Evolutionary conservation across 2,113 vertebrate species (phyloP), one percentile per base, ranked within the genome.

Genomic region (Hoplias malabaricus): DNA sequence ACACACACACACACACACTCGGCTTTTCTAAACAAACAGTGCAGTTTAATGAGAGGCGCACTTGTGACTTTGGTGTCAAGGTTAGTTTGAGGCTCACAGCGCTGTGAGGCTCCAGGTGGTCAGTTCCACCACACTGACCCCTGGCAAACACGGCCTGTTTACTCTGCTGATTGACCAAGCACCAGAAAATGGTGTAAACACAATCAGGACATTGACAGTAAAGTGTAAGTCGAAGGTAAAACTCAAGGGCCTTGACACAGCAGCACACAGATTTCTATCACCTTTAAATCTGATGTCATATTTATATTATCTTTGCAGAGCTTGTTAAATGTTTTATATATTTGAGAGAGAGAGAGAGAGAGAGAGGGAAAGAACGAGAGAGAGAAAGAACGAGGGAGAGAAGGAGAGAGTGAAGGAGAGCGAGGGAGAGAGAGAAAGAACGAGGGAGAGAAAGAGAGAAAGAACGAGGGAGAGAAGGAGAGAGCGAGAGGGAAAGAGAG

Each of bases 1-100:
- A n/a, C n/a, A n/a, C n/a, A n/a, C n/a, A n/a, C n/a, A n/a, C n/a
- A n/a, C 42, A 31, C 81, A 42, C 36, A 31, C 46, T 34, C 27
- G 23, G 75, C 13, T 75, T 77, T 86, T 82, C 69, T 87, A 77
- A 85, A 81, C 90, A 91, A 90, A 92, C 84, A 90, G 72, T 21
- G 75, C 12, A 19, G 65, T 50, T 61, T 89, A 90, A 92, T 92
- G 92, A 89, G 84, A 69, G 57, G 33, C 83, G 85, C 88, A 89
- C 83, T 92, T 91, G 86, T 91, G 90, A 91, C 88, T 87, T 80
- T 79, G 68, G 85, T 89, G 88, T 87, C 90, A 90, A 90, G 90
- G 89, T 91, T 90, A 90, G 73, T 78, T 77, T 78, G 78, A 73
- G 80, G 78, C 87, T 90, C 80, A 79, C 86, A 74, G 80, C 68